Evolutionary conservation across 2,888 invertebrate species (phyloP), one percentile per base, ranked within the genome.

Genomic region (Eustalomyia histrio): DNA sequence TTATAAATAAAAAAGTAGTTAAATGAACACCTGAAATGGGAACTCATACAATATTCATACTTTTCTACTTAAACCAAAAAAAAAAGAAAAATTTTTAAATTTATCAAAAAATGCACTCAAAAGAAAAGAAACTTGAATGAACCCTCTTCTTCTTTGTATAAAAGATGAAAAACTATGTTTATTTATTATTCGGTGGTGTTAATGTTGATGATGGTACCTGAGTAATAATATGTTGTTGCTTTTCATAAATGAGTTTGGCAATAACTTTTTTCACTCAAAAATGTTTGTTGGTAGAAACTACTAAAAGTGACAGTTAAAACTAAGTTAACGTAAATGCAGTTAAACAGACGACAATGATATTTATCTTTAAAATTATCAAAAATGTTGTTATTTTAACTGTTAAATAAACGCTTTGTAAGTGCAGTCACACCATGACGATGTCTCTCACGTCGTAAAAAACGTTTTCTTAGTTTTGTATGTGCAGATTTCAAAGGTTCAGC

Each of bases 1-100:
- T 60, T n/a, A 12, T 16, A 12, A 21, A 10, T 9, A 17, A 50
- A 39, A 29, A 63, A 39, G 18, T 47, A 35, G 4, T 57, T 58
- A 35, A 69, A 17, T 71, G 64, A 60, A 76, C 64, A 71, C 64
- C 71, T 71, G 69, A 69, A 60, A 6, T 60, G 9, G 18, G 29
- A 14, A 60, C 16, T 33, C 29, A 29, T 17, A 33, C 17, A 39
- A 63, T 14, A 63, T 21, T 43, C 4, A 21, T 63, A n/a, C 17
- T 39, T 39, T 12, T 39, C 35, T 8, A 12, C 39, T 39, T 14
- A 39, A 39, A 39, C 39, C n/a, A n/a, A n/a, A n/a, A 9, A 39
- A 29, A 29, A 6, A 39, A 39, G 39, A 39, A 39, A 29, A 39
- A 39, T 39, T 1, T 12, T 2, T 12, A 39, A 39, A 39, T 39